These are phyloP conservation scores for Protophormia terraenovae DNA, from an alignment of 2,888 invertebrate genomes.

Conservation along the genomic window DNA sequence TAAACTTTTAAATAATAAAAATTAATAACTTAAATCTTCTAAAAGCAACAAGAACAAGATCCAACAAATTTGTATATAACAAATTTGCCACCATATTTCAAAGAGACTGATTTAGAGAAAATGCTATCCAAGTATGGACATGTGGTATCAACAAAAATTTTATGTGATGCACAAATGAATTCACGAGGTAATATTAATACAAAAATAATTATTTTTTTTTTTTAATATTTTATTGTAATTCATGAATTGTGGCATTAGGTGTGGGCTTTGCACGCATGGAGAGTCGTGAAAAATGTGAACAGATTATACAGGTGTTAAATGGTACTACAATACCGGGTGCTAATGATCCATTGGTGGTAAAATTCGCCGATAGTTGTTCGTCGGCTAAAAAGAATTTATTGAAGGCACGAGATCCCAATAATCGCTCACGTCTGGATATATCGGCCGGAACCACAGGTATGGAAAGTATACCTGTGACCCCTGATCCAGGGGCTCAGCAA, in stretches of 20 bases:
- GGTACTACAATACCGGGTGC: constrained; percentile 93
- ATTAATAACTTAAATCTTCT: constrained; percentile 11
- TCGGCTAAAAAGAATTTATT: constrained; percentile 92
- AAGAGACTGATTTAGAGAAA: constrained; percentile 96
- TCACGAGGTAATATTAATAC: constrained; percentile 90
- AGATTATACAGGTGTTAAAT: constrained; percentile 96
- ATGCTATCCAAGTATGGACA: constrained; percentile 95
- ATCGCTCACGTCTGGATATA: constrained; percentile 85
- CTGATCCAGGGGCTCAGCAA: constrained; percentile 81
- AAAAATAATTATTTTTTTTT: too few relatives aligned
- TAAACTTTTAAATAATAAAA: background rate
- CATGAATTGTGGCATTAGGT: constrained; percentile 79
- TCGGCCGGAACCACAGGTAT: constrained; percentile 75
- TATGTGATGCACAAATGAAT: constrained; percentile 93
- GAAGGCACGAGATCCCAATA: constrained; percentile 84
- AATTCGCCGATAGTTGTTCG: constrained; percentile 96
- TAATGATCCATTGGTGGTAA: constrained; percentile 96
- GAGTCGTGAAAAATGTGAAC: constrained; percentile 97
- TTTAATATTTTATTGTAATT: too few relatives aligned
- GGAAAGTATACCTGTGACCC: constrained; percentile 82
- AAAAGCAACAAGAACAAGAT: constrained; percentile 98
- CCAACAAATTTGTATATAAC: constrained; percentile 99
- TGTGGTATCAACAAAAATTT: constrained; percentile 97
- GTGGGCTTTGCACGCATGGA: constrained; percentile 95
- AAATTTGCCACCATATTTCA: constrained; percentile 96